These are phyloP conservation scores for Mola mola DNA, from an alignment of 2,113 vertebrate genomes.

Conservation along the genomic window DNA sequence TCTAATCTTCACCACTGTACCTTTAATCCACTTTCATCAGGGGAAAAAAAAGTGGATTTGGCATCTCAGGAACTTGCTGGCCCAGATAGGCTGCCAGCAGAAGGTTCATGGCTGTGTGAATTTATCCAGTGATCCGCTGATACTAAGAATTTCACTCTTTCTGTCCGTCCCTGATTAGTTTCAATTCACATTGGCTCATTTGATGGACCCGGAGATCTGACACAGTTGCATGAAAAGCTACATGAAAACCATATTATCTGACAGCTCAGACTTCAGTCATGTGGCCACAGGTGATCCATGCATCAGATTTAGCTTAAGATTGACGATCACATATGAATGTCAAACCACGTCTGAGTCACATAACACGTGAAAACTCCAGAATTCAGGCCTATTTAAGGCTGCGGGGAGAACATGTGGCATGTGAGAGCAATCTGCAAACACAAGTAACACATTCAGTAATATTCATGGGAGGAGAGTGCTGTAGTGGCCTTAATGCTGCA, in stretches of 20 bases:
- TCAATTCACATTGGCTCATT: not conserved
- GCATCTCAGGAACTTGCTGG: slow-evolving; percentile 19
- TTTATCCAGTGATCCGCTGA: slow-evolving; percentile 4
- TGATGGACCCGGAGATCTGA: not conserved
- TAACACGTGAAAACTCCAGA: not conserved
- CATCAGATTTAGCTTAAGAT: slow-evolving; percentile 6
- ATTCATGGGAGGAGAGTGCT: not conserved
- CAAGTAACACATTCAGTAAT: not conserved
- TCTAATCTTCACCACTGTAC: slow-evolving; percentile 59
- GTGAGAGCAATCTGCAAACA: not conserved
- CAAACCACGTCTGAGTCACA: slow-evolving; percentile 14
- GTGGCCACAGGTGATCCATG: not conserved
- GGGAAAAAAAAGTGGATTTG: slow-evolving; percentile 62
- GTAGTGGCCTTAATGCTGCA: slow-evolving; percentile 1
- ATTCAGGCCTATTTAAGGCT: not conserved
- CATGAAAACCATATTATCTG: slow-evolving; percentile 8
- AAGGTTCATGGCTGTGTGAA: not conserved
- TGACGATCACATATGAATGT: slow-evolving; percentile 5
- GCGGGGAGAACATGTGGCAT: slow-evolving; percentile 10
- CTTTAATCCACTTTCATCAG: slow-evolving; percentile 71
- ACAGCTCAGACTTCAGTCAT: not conserved
- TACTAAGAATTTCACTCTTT: too few relatives aligned
- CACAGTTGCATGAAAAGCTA: not conserved
- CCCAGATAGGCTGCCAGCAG: slow-evolving; percentile 38
- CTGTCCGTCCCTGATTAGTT: not conserved